Conservation (phyloP, 2,888 invertebrate species). For the Scrobipalpa costella region DNA sequence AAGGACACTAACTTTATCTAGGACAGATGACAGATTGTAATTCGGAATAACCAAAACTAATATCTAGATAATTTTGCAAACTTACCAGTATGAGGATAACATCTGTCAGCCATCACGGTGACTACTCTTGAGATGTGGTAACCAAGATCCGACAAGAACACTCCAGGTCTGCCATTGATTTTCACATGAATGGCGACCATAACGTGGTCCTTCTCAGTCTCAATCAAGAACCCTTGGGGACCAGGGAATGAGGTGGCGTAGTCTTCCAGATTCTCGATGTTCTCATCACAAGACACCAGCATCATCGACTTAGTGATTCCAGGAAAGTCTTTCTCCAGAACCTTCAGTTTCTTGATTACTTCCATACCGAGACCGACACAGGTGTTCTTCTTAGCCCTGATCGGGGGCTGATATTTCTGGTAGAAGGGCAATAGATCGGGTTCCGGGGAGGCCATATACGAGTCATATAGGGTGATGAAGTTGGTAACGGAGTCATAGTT, state of each 20-base stretch:
- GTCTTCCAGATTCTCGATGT: conserved; percentile 83
- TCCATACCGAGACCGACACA: conserved; percentile 95
- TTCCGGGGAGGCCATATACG: conserved; percentile 85
- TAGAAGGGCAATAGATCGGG: conserved; percentile 87
- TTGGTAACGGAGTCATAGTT: conserved; percentile 95
- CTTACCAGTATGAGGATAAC: conserved; percentile 93
- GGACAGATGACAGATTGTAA: not conserved
- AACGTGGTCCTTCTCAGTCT: conserved; percentile 94
- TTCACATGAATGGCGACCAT: conserved; percentile 89
- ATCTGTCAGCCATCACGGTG: conserved; percentile 92
- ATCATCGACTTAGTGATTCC: conserved; percentile 85
- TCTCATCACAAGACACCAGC: conserved; percentile 95
- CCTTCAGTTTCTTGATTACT: conserved; percentile 85
- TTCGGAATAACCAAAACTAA: not conserved
- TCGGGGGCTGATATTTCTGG: conserved; percentile 90
- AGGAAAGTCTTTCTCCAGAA: conserved; percentile 83
- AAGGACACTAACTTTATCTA: not conserved
- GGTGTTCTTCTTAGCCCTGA: conserved; percentile 91
- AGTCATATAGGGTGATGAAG: conserved; percentile 86
- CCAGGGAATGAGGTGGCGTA: conserved; percentile 84
- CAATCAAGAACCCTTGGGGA: conserved; percentile 81
- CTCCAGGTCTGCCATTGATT: conserved; percentile 87
- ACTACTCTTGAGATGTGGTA: conserved; percentile 94
- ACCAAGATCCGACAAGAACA: conserved; percentile 92
- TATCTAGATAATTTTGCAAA: conserved; percentile 12